A percentile compares a stretch with the other conserved stretches of the same genome.
phyloP scores from a whole-genome alignment of 2,888 invertebrate species.

The Polia nebulosa region DNA sequence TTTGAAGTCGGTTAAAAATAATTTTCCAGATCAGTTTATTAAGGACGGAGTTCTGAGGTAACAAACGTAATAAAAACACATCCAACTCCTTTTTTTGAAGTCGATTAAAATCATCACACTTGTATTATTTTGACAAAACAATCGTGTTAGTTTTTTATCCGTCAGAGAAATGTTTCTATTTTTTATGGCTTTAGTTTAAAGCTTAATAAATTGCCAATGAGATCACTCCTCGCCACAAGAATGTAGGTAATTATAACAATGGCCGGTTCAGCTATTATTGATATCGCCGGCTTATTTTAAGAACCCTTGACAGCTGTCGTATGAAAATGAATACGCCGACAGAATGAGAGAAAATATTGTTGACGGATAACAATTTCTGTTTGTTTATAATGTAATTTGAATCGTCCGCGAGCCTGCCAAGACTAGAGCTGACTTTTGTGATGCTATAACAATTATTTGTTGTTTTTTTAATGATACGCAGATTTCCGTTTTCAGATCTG shows the following conservation, averaged over 20 bases:
- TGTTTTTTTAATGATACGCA: not conserved
- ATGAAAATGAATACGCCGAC: constrained; percentile 25
- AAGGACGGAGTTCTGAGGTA: too few species aligned
- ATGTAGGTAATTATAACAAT: constrained; percentile 28
- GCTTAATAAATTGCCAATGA: constrained; percentile 24
- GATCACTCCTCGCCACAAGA: constrained; percentile 8
- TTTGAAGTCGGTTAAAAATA: too few species aligned
- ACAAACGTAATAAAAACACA: too few species aligned
- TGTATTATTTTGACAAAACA: too few species aligned
- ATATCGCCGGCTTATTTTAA: constrained; percentile 34
- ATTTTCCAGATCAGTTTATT: too few species aligned
- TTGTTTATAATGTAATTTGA: constrained; percentile 22
- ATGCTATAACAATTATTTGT: not conserved
- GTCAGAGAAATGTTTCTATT: not conserved
- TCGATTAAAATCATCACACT: too few species aligned
- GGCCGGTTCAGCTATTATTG: constrained; percentile 33
- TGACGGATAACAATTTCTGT: constrained; percentile 3
- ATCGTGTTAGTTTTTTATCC: constrained; percentile 1
- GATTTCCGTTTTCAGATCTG: not conserved
- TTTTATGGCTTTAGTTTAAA: constrained; percentile 21
- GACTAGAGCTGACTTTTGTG: not conserved
- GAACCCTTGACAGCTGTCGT: constrained; percentile 37
- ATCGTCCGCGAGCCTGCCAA: constrained; percentile 20
- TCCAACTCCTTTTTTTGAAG: too few species aligned
- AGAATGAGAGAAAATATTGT: constrained; percentile 22